Evolutionary conservation across 2,797 vertebrate species (phyloP), one percentile per base, ranked within the genome.

Genomic region (Myotis myotis): DNA sequence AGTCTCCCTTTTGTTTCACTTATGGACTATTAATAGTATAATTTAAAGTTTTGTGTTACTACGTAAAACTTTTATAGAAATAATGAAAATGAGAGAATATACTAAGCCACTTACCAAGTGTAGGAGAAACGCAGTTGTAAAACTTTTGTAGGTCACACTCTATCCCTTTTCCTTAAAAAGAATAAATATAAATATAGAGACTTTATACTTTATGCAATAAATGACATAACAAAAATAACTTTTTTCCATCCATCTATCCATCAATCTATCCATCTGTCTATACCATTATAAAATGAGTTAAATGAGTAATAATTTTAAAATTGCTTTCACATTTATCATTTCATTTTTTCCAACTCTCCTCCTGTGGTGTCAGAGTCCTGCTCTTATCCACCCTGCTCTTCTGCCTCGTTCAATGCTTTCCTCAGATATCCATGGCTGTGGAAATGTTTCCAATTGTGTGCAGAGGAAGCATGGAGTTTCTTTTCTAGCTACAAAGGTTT

Each of bases 81-180:
- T 92, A 6, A 13, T 71, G 38, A 89, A 93, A 87, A 70, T 44
- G 78, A 74, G 95, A 38, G 28, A 93, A 11, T 62, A 93, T 66
- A 93, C 70, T 53, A 91, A 87, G 28, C 49, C 96, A 98, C 98
- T 98, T 98, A 99, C 98, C 96, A 36, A 98, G 78, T 83, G 95
- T 62, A 19, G 98, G 98, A 91, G 98, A 98, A 94, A 98, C 98
- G 96, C 98, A 99, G 17, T 87, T 98, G 95, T 98, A 98, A 96
- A 97, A 97, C 76, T 96, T 98, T 75, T 97, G 88, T 94, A 98
- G 95, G 87, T 98, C 97, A 92, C 98, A 98, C 95, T 99, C 98
- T 94, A 91, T 86, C 87, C 98, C 98, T 57, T 97, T 98, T 97
- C 98, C 98, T 98, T 96, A 92, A 94, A 96, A 82, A 93, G 17